Base-by-base conservation (phyloP, 2,888 invertebrate species). In the Mythimna lalbum region DNA sequence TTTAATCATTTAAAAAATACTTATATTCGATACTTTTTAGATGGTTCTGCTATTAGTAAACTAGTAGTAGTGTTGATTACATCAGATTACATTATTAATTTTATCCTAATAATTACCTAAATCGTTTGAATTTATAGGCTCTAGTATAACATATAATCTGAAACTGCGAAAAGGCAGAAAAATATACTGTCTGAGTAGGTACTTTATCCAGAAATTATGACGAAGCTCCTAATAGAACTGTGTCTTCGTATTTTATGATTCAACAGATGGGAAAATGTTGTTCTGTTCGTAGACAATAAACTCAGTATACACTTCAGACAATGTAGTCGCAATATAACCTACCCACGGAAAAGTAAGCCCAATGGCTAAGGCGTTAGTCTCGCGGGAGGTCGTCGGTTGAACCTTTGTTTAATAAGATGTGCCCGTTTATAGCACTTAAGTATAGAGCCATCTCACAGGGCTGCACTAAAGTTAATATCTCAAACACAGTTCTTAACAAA, bases 251-350 rank as follows among this genome's bases (percentile, higher is more conserved):
- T 52, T 63, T 67, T 76, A 56, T 50, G 53, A 63, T 21, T 43
- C 33, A 50, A 56, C 33, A 56, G 21, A 60, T 55, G 56, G 56
- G 61, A 64, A 72, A 56, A 61, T 27, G 19, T 61, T 67, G 56
- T 67, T 61, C 53, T 53, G 19, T 47, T 53, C 31, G 12, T 10
- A 21, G 43, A 63, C 56, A 36, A 60, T 77, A 72, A 66, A 77
- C 33, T 71, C 23, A 33, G 21, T 61, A 27, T 31, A 56, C 47
- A n/a, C 39, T 72, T 72, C 39, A n/a, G 50, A 77, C 56, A 72
- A 78, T 73, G 52, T 62, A 21, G 56, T 56, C 39, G 17, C 27
- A 31, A 49, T 53, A 59, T 70, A 52, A n/a, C 12, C 52, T 39
- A 49, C 47, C 9, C 52, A 56, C 49, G 12, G 49, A 43, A 55